phyloP scores from a whole-genome alignment of 2,113 vertebrate species.

The Cavia porcellus region DNA sequence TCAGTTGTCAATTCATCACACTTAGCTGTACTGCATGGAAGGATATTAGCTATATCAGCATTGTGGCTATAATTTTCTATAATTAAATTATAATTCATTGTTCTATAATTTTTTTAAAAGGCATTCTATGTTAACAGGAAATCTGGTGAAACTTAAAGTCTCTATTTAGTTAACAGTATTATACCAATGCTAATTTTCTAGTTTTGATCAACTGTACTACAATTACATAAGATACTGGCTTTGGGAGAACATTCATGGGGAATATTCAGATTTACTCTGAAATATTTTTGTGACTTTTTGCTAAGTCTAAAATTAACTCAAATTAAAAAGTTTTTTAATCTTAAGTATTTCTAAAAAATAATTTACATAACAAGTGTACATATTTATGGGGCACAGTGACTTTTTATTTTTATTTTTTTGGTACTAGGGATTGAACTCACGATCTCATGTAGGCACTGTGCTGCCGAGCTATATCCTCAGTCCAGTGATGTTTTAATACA shows the following conservation, averaged over 20 bases:
- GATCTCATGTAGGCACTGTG: too few species aligned
- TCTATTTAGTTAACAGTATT: background rate
- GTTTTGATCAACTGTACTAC: background rate
- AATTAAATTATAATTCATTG: too few species aligned
- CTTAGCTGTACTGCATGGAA: slow-evolving; percentile 22
- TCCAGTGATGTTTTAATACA: too few species aligned
- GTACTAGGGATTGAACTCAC: too few species aligned
- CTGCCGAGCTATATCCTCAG: too few species aligned
- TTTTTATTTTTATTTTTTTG: too few species aligned
- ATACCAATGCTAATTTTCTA: background rate
- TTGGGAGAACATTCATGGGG: background rate
- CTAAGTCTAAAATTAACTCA: background rate
- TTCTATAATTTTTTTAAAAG: background rate
- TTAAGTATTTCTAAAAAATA: background rate
- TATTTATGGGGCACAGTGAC: too few species aligned
- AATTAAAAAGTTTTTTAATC: background rate
- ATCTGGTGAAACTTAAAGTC: slow-evolving; percentile 3
- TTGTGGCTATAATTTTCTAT: background rate
- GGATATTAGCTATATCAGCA: background rate
- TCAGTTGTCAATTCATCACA: too few species aligned
- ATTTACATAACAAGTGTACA: too few species aligned
- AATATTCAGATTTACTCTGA: background rate
- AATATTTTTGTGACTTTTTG: background rate
- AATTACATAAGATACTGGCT: background rate
- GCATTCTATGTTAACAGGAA: background rate